Percentiles rank a stretch among this genome's conserved stretches.
Conservation (phyloP, 2,888 invertebrate genomes). For the Drosophila bunnanda region DNA sequence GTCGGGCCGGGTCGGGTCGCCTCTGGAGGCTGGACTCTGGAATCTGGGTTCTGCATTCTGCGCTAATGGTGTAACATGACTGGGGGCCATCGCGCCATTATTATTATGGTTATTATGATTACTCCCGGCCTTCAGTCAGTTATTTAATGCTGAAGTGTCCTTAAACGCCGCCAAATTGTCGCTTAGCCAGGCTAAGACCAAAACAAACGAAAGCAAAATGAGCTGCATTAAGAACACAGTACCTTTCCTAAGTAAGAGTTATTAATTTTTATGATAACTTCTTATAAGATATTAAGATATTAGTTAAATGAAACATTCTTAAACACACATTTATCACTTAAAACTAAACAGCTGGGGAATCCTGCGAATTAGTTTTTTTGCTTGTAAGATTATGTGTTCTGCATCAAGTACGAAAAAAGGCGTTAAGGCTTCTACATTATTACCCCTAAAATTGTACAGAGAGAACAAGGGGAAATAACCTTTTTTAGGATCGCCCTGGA, state of each 20-base stretch:
- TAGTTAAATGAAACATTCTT: neutral
- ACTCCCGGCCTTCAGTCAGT: slow-evolving; percentile 33
- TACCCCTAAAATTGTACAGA: neutral
- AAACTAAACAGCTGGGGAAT: neutral
- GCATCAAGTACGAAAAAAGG: neutral
- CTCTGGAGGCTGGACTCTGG: slow-evolving; percentile 5
- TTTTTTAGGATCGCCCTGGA: neutral
- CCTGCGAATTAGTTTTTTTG: neutral
- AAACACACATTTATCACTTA: neutral
- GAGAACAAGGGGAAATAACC: neutral
- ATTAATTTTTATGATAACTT: neutral
- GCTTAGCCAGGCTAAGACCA: slow-evolving; percentile 31
- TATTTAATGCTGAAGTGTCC: slow-evolving; percentile 20
- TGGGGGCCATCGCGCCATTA: slow-evolving; percentile 57
- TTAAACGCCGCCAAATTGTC: slow-evolving; percentile 40
- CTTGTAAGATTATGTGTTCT: neutral
- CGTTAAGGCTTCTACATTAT: neutral
- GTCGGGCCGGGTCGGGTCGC: neutral
- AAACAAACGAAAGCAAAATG: slow-evolving; percentile 24
- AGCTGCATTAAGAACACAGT: slow-evolving; percentile 1
- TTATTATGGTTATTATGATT: slow-evolving; percentile 54
- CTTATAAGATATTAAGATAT: neutral
- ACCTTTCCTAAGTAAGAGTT: neutral
- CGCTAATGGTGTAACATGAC: slow-evolving; percentile 73
- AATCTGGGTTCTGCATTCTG: slow-evolving; percentile 13